phyloP scores from a whole-genome alignment of 2,888 invertebrate species.

The Andrena trimmerana region DNA sequence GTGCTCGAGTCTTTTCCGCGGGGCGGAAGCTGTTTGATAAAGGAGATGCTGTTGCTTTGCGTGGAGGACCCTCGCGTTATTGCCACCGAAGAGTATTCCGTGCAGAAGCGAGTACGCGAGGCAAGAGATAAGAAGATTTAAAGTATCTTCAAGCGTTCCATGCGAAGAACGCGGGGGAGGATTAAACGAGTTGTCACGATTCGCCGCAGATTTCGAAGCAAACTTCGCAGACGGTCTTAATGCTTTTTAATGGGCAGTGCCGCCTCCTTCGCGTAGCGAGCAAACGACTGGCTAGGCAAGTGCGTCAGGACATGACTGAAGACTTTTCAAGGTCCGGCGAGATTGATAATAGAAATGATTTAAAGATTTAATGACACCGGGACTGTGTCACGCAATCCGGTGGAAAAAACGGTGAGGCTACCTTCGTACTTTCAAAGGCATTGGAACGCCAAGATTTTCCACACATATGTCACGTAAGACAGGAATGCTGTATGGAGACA shows the following conservation, averaged over 20 bases:
- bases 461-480: neutral
- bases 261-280: neutral
- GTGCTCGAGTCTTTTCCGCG: neutral
- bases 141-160: neutral
- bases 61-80: neutral
- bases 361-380: constrained; percentile 7
- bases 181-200: neutral
- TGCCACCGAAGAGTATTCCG: neutral
- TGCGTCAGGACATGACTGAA: constrained; percentile 1
- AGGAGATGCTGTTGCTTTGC: constrained; percentile 2
- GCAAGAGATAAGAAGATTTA: neutral
- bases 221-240: constrained; percentile 1
- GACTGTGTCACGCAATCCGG: neutral
- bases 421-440: neutral
- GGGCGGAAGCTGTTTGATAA: neutral
- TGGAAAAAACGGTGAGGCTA: neutral
- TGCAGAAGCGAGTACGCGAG: neutral
- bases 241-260: neutral
- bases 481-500: neutral
- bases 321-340: neutral
- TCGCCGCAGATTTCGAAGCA: neutral
- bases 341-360: constrained; percentile 25
- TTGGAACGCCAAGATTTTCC: neutral
- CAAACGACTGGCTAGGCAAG: neutral
- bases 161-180: neutral